phyloP scores from a whole-genome alignment of 2,888 invertebrate species.

The Chalcis sispes region DNA sequence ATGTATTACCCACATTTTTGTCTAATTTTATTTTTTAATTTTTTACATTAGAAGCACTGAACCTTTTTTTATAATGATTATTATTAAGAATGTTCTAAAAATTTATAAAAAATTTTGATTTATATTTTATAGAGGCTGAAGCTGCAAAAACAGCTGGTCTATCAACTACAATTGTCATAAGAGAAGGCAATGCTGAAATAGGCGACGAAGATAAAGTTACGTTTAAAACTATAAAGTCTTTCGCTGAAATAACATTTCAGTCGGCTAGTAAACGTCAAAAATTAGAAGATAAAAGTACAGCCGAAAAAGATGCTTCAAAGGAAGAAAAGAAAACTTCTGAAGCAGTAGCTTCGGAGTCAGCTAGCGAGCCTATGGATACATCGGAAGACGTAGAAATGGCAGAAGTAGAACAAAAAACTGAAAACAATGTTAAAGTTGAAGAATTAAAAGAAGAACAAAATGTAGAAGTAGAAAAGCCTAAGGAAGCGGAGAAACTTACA shows the following conservation, averaged over 20 bases:
- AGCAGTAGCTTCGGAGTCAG: constrained; percentile 44
- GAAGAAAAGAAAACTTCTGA: constrained; percentile 45
- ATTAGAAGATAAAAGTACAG: constrained; percentile 63
- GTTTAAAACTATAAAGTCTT: constrained; percentile 80
- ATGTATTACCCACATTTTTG: too few relatives aligned
- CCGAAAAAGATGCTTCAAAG: constrained; percentile 45
- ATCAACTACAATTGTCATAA: constrained; percentile 82
- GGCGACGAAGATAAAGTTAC: constrained; percentile 79
- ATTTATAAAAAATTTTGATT: background rate
- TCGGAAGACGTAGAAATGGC: constrained; percentile 67
- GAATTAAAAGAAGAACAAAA: constrained; percentile 55
- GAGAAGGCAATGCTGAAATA: constrained; percentile 88
- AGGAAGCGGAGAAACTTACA: constrained; percentile 30
- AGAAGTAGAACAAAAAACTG: constrained; percentile 61
- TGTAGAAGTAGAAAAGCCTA: background rate
- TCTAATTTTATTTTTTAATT: too few relatives aligned
- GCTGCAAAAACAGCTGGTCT: constrained; percentile 88
- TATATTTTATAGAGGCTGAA: constrained; percentile 83
- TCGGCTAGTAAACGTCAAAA: constrained; percentile 71
- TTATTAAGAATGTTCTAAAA: background rate
- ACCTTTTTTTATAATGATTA: background rate
- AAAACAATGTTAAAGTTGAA: constrained; percentile 48
- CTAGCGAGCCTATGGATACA: constrained; percentile 69
- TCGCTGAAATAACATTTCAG: constrained; percentile 79
- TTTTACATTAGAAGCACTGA: too few relatives aligned